These are phyloP conservation scores for Ips typographus DNA, from an alignment of 1,140 invertebrate genomes.

Conservation along the genomic window DNA sequence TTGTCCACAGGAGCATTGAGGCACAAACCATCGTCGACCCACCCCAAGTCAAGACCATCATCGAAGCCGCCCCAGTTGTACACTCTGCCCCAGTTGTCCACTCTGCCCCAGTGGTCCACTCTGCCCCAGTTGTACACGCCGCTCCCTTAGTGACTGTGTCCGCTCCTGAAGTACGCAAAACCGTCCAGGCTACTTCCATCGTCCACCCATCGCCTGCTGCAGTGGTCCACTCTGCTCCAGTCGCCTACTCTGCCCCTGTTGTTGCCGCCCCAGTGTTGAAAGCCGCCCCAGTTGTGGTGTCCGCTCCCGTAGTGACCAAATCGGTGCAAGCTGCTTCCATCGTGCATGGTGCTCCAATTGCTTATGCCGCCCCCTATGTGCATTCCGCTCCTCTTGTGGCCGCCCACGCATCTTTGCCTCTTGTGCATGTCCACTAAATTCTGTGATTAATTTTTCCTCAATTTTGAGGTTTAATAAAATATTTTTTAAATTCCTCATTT, in stretches of 20 bases:
- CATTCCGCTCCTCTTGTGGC: conserved; percentile 41
- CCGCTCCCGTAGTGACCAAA: conserved; percentile 48
- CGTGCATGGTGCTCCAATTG: conserved; percentile 36
- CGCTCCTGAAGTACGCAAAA: conserved; percentile 28
- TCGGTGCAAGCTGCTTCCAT: conserved; percentile 53
- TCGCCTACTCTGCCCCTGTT: conserved; percentile 33
- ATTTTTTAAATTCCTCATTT: no score
- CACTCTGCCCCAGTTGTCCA: conserved; percentile 53
- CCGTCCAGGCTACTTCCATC: conserved; percentile 37
- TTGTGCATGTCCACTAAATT: conserved; percentile 45
- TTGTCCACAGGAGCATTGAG: conserved; percentile 47
- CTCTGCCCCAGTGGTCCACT: conserved; percentile 53
- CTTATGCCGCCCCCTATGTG: conserved; percentile 49
- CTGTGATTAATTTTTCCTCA: not conserved
- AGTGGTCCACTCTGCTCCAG: conserved; percentile 53
- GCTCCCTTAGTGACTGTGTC: conserved; percentile 41
- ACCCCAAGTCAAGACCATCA: conserved; percentile 50
- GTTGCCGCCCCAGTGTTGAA: conserved; percentile 44
- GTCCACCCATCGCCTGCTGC: conserved; percentile 13
- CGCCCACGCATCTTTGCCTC: conserved; percentile 49
- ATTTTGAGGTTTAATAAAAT: no score
- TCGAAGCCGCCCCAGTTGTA: conserved; percentile 51
- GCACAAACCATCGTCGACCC: conserved; percentile 52
- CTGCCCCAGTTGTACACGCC: conserved; percentile 37
- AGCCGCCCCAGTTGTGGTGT: conserved; percentile 21